Evolutionary conservation across 1,140 invertebrate genomes (phyloP).

Genomic region (Caerostris darwini): DNA sequence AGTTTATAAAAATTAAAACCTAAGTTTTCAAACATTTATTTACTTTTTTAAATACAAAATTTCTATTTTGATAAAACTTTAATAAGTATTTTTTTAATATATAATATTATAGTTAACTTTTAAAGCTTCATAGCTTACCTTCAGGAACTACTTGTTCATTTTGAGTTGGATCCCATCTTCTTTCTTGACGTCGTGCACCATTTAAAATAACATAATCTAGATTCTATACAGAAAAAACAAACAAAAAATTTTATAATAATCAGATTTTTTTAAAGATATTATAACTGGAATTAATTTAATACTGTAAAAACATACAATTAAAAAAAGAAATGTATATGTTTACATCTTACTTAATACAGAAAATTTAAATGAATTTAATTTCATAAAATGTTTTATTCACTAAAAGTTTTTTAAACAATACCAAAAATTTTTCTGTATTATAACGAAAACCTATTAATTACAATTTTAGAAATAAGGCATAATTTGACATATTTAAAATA

Average conservation of each 20-base stretch:
- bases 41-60: background rate
- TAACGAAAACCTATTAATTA: no score
- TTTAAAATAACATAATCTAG: conserved; percentile 97
- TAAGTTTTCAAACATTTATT: no score
- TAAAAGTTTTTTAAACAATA: no score
- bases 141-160: conserved; percentile 92
- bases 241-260: conserved; percentile 1
- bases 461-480: no score
- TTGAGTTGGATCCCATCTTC: conserved; percentile 97
- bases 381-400: no score
- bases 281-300: background rate
- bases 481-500: no score
- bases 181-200: conserved; percentile 97
- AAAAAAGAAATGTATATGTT: no score
- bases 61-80: no score
- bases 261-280: background rate
- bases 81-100: background rate
- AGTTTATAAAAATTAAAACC: no score
- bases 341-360: no score
- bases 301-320: background rate
- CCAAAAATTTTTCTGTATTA: no score
- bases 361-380: no score
- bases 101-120: background rate
- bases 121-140: conserved; percentile 79
- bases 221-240: conserved; percentile 87